Base-by-base conservation (phyloP, 2,888 invertebrate genomes). In the Nomada ferruginata region DNA sequence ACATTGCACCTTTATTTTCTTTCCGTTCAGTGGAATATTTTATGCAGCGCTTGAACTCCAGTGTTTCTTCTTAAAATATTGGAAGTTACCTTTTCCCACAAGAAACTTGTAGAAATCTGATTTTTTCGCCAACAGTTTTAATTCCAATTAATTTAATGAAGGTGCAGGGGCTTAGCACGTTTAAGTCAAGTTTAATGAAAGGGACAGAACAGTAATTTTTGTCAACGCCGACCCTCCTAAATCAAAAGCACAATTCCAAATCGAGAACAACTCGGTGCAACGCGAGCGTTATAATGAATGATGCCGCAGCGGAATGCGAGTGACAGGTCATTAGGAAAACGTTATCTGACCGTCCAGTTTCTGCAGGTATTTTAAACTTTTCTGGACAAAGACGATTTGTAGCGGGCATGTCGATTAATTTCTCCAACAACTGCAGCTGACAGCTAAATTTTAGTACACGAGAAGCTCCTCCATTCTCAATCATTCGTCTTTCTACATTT, bases 341-440 rank as follows among this genome's bases (percentile, higher is more conserved):
- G 55, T 57, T 68, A 63, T 68, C 61, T n/a, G 20, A 29, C 15
- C 29, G 29, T 61, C 18, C 26, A 29, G 11, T 13, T 70, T 47
- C 10, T 44, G n/a, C 44, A 4, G 44, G 26, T 53, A 47, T 57
- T 76, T 61, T 44, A 59, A 65, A 50, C 61, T 63, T 77, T 50
- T 4, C 59, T n/a, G 53, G 36, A 23, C 59, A 42, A 77, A 60
- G 65, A 65, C n/a, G 47, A 20, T 68, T 77, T 15, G 72, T 23
- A 26, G 44, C 59, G 4, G 26, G 13, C 36, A 23, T 13, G 26
- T 53, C 52, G 36, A 75, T 75, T 75, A 75, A 75, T 75, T 66
- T 61, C 23, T 20, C 10, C 47, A 7, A 26, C 7, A n/a, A 23
- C 42, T 72, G 59, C 20, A 10, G 9, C 29, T 57, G 71, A 71